Percentiles rank a stretch among this genome's conserved stretches.
phyloP scores from a whole-genome alignment of 2,113 vertebrate species.

The Patagioenas fasciata region DNA sequence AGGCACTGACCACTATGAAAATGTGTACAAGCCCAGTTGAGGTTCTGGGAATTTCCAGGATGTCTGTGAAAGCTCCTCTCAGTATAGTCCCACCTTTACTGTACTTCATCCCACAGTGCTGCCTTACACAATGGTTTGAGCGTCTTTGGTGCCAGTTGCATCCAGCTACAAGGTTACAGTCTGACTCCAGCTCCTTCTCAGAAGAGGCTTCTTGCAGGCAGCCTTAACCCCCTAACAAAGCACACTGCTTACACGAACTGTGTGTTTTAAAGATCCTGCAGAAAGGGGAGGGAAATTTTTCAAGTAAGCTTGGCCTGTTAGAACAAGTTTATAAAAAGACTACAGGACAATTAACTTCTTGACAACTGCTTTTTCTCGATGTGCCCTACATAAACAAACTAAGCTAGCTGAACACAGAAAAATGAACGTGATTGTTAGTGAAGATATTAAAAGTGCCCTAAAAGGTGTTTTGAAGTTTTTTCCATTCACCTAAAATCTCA shows the following conservation, averaged over 20 bases:
- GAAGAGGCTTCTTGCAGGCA: background rate
- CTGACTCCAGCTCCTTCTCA: background rate
- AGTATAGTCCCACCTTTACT: accelerated
- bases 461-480: background rate
- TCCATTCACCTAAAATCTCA: background rate
- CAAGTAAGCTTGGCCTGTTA: background rate
- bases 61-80: background rate
- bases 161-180: background rate
- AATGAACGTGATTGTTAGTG: background rate
- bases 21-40: background rate
- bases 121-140: background rate
- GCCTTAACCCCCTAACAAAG: background rate
- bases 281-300: background rate
- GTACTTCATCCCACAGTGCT: background rate
- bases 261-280: background rate
- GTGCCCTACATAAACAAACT: background rate
- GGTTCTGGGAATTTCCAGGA: background rate
- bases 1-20: background rate
- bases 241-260: background rate
- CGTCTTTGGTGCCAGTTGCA: background rate
- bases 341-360: background rate
- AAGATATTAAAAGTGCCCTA: background rate
- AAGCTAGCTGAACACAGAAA: background rate
- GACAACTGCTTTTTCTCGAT: background rate
- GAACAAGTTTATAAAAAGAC: background rate